Conservation (phyloP, 2,888 invertebrate species). For the Lucinisca nassula region DNA sequence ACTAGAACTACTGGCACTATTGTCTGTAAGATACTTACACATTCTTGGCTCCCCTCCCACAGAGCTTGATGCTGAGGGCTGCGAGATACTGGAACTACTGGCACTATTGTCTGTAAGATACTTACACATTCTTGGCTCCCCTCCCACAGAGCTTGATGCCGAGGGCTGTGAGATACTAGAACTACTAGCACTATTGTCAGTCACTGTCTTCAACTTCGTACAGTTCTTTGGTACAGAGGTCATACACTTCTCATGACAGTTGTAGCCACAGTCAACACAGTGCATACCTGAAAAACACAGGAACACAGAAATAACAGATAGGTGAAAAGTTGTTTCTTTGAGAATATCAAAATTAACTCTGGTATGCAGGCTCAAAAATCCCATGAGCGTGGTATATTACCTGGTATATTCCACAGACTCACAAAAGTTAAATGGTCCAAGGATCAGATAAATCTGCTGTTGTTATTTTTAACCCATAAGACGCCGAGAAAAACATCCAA, state of each 20-base stretch:
- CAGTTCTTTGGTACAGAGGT: conserved; percentile 93
- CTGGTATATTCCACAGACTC: no score
- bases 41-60: conserved; percentile 68
- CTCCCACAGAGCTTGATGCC: conserved; percentile 71
- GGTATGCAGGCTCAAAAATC: no score
- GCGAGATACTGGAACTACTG: conserved; percentile 81
- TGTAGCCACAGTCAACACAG: conserved; percentile 97
- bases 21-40: conserved; percentile 70
- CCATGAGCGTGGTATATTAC: no score
- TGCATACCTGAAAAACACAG: conserved; percentile 90
- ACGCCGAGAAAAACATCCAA: no score
- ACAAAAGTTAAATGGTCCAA: no score
- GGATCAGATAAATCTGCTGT: no score
- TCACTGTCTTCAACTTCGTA: conserved; percentile 85
- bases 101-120: conserved; percentile 74
- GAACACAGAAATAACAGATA: no score
- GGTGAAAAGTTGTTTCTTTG: no score
- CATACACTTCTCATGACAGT: conserved; percentile 98
- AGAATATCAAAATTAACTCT: no score
- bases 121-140: conserved; percentile 66
- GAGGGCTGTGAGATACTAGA: conserved; percentile 80
- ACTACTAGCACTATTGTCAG: conserved; percentile 80
- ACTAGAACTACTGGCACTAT: conserved; percentile 79
- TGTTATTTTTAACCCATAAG: no score
- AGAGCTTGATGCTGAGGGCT: conserved; percentile 74